phyloP scores from a whole-genome alignment of 2,797 vertebrate species.

The Enteromius radiatus region DNA sequence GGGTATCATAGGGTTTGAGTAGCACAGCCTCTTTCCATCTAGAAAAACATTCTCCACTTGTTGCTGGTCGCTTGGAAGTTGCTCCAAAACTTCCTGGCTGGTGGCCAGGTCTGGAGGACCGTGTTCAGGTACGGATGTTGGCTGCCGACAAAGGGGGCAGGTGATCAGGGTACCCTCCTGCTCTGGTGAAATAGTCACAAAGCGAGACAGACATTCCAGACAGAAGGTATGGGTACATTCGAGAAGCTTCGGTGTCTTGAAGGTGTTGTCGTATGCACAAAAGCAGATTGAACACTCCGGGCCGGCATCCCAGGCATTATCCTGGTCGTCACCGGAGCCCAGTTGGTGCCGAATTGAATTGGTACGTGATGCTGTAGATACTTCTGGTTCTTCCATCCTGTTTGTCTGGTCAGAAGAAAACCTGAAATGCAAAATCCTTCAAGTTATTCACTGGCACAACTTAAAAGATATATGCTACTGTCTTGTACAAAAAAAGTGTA shows the following conservation, averaged over 20 bases:
- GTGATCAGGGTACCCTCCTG: constrained; percentile 71
- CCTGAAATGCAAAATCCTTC: constrained; percentile 4
- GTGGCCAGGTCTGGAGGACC: constrained; percentile 79
- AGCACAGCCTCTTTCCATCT: constrained; percentile 83
- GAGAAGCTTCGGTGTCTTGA: constrained; percentile 85
- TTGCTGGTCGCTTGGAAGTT: constrained; percentile 75
- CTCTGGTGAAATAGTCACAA: constrained; percentile 72
- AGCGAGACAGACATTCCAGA: constrained; percentile 83
- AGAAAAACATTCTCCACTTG: constrained; percentile 80
- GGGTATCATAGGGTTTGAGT: constrained; percentile 62
- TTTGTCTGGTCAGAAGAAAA: constrained; percentile 11
- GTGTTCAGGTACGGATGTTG: constrained; percentile 74
- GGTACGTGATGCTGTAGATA: constrained; percentile 1
- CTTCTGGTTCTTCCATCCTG: constrained; percentile 45
- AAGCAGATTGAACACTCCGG: constrained; percentile 87
- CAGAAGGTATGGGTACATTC: constrained; percentile 84
- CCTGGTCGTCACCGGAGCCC: constrained; percentile 44
- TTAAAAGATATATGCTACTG: neutral
- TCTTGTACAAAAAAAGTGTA: neutral
- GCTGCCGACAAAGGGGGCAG: constrained; percentile 83
- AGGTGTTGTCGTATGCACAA: constrained; percentile 82
- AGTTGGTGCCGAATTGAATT: neutral
- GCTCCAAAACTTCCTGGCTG: constrained; percentile 78
- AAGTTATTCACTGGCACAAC: neutral
- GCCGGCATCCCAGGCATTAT: constrained; percentile 66